Conservation (phyloP, 2,888 invertebrate species). For the Smittia sp. region DNA sequence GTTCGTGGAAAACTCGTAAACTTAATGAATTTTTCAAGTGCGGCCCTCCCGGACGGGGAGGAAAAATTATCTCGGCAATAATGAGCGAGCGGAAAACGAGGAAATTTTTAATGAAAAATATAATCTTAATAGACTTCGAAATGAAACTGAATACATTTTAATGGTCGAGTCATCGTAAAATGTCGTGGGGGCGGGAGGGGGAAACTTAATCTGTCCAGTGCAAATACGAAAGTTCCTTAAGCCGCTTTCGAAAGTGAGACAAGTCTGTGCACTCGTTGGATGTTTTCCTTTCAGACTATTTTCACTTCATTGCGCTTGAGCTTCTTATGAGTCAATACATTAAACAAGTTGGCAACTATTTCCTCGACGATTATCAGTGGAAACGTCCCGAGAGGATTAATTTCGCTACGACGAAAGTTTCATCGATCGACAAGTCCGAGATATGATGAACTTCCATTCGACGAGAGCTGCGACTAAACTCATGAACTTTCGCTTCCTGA, state of each 20-base stretch:
- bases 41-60: not conserved
- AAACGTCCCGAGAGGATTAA: not conserved
- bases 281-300: not conserved
- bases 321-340: conserved; percentile 1
- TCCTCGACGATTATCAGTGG: not conserved
- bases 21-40: not conserved
- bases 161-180: not conserved
- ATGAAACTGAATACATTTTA: not conserved
- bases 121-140: conserved; percentile 1
- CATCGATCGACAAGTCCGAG: too few species aligned
- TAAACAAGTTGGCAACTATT: not conserved
- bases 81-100: not conserved
- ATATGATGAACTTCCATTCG: too few species aligned
- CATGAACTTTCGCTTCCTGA: not conserved
- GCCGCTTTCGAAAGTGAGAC: not conserved
- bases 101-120: not conserved
- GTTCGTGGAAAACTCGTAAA: conserved; percentile 6
- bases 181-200: not conserved
- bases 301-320: not conserved
- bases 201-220: not conserved
- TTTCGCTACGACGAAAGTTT: not conserved
- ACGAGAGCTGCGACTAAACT: too few species aligned
- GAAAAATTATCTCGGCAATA: conserved; percentile 1
- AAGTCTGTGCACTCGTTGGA: not conserved
- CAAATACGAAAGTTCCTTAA: not conserved